Conservation (phyloP, 2,797 vertebrate species). For the Anguilla pacifica region DNA sequence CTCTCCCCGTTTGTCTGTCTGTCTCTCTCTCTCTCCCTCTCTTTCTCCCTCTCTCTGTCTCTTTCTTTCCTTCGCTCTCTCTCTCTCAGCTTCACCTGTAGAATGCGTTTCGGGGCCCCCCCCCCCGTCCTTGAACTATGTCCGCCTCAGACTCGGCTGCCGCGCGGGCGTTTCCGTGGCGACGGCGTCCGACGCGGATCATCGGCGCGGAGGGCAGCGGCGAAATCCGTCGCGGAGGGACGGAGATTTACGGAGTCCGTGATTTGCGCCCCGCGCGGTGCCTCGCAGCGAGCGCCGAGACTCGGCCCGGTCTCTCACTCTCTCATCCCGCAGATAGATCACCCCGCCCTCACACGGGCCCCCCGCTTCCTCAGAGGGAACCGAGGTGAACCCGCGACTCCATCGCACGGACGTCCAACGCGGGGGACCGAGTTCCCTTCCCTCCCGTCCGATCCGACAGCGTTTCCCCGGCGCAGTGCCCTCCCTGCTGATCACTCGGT, state of each 20-base stretch:
- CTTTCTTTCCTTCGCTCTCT: not conserved
- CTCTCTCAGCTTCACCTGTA: not conserved
- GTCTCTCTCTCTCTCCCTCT: no score
- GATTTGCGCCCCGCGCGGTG: not conserved
- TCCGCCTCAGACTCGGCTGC: not conserved
- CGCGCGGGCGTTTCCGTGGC: not conserved
- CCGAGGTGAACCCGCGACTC: not conserved
- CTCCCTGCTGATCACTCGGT: not conserved
- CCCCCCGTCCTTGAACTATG: not conserved
- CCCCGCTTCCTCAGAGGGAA: not conserved
- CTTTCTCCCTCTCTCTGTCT: not conserved
- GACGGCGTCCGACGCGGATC: not conserved
- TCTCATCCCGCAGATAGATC: not conserved
- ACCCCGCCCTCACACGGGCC: not conserved
- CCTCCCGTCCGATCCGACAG: not conserved
- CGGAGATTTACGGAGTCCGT: not conserved
- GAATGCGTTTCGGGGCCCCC: not conserved
- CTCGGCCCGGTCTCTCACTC: not conserved
- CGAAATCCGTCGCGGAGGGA: not conserved
- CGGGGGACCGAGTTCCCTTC: not conserved
- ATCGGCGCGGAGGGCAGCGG: not conserved
- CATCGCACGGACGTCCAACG: not conserved
- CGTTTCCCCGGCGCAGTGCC: not conserved
- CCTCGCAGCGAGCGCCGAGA: not conserved
- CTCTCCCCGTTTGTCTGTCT: not conserved